Evolutionary conservation across 2,797 vertebrate genomes (phyloP).

Genomic region (Tiaroga cobitis): DNA sequence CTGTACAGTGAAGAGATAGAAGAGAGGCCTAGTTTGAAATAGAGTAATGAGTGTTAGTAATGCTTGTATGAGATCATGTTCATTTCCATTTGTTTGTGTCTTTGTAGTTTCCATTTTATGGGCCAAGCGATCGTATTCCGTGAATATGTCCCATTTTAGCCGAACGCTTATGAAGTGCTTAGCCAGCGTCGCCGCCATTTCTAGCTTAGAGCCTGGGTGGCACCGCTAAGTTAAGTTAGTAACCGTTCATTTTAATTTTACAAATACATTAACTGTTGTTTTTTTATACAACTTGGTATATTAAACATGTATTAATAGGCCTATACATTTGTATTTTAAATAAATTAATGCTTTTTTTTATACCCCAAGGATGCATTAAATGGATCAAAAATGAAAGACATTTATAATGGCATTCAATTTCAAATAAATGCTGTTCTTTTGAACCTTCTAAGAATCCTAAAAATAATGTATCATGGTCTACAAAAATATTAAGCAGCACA

Average conservation of each 20-base stretch:
- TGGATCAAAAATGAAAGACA: neutral
- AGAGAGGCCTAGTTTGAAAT: constrained; percentile 50
- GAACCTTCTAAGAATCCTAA: neutral
- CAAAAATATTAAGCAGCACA: neutral
- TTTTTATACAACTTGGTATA: neutral
- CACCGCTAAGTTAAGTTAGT: neutral
- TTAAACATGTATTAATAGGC: neutral
- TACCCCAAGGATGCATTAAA: neutral
- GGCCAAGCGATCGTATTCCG: constrained; percentile 60
- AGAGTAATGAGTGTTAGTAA: constrained; percentile 43
- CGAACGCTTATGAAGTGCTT: constrained; percentile 50
- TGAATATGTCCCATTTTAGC: constrained; percentile 59
- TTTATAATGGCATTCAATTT: neutral
- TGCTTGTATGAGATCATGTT: constrained; percentile 52
- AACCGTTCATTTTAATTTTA: neutral
- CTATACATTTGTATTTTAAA: neutral
- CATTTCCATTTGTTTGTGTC: constrained; percentile 53
- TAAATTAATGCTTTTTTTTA: neutral
- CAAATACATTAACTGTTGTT: neutral
- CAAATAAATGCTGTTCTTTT: neutral
- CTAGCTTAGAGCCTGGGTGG: neutral
- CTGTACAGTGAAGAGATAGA: constrained; percentile 65
- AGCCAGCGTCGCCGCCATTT: neutral
- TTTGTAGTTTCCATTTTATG: constrained; percentile 66
- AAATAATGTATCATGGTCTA: neutral